Percentiles rank a stretch among this genome's conserved stretches.
Conservation (phyloP, 2,113 vertebrate genomes). For the Caloenas nicobarica region DNA sequence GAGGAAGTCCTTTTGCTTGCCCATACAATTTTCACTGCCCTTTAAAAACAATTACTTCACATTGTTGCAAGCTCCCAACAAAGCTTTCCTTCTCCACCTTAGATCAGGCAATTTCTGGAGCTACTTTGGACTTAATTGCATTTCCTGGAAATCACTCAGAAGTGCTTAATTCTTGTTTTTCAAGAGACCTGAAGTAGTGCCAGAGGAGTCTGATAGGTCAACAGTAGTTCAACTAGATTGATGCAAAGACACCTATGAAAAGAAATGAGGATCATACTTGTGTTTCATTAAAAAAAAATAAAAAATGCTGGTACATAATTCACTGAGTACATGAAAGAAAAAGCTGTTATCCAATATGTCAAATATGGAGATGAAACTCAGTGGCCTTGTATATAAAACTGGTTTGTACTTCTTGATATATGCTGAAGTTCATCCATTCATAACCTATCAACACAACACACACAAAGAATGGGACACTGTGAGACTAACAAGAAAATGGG, state of each 20-base stretch:
- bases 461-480: rapidly evolving
- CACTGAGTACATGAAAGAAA: background rate
- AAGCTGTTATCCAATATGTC: background rate
- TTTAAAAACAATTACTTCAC: background rate
- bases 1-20: background rate
- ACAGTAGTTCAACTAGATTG: background rate
- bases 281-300: no score
- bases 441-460: background rate
- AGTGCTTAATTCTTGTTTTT: background rate
- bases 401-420: background rate
- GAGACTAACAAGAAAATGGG: background rate
- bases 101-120: background rate
- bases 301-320: background rate
- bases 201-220: background rate
- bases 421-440: background rate
- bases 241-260: background rate
- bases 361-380: background rate
- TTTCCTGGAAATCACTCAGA: background rate
- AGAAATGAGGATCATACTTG: background rate
- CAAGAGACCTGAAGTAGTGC: background rate
- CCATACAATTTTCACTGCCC: background rate
- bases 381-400: background rate
- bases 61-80: background rate
- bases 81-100: background rate
- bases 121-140: background rate